These are phyloP conservation scores for Strix uralensis DNA, from an alignment of 2,113 vertebrate genomes.

Conservation along the genomic window DNA sequence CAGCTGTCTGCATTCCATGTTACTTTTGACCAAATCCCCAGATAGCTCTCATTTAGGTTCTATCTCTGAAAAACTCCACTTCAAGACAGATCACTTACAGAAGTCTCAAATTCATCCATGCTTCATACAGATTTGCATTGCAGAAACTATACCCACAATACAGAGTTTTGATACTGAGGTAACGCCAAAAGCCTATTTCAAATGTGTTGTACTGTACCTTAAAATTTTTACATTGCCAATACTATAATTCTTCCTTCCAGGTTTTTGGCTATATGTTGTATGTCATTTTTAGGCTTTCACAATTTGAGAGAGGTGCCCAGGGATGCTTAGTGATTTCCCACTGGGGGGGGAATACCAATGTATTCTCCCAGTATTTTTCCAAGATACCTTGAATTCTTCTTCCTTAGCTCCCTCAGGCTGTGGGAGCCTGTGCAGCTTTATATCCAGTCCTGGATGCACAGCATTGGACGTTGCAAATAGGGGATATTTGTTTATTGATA, in stretches of 20 bases:
- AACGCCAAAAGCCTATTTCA: background rate
- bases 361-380: background rate
- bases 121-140: background rate
- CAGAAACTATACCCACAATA: background rate
- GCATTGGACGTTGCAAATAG: background rate
- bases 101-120: background rate
- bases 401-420: background rate
- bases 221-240: background rate
- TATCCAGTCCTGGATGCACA: background rate
- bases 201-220: background rate
- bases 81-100: background rate
- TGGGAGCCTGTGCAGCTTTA: background rate
- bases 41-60: background rate
- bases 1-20: background rate
- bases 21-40: background rate
- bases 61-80: background rate
- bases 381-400: background rate
- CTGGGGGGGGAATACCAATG: background rate
- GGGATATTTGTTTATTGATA: background rate
- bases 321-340: background rate
- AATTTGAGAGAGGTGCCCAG: background rate
- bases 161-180: background rate
- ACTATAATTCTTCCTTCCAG: background rate
- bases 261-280: background rate
- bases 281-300: background rate